A percentile compares a stretch with the other conserved stretches of the same genome.
Evolutionary conservation across 1,140 invertebrate species (phyloP).

Genomic region (Drosophila dunni): DNA sequence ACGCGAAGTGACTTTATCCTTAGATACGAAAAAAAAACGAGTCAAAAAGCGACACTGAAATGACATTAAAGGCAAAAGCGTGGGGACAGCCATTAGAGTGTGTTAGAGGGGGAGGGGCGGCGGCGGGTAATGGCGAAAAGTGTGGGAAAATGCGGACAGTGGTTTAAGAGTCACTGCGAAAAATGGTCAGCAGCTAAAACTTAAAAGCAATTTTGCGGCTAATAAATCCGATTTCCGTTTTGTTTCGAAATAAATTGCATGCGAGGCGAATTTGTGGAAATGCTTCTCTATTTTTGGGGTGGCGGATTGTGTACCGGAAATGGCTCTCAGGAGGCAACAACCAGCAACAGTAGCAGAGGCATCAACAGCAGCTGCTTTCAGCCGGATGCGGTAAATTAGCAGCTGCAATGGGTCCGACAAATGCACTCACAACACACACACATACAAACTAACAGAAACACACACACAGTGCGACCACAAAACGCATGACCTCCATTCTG

Average conservation of each 20-base stretch:
- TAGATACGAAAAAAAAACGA: slow-evolving; percentile 39
- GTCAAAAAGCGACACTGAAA: slow-evolving; percentile 50
- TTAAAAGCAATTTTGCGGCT: slow-evolving; percentile 84
- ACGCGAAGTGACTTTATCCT: slow-evolving; percentile 25
- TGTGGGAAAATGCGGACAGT: not conserved
- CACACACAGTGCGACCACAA: slow-evolving; percentile 20
- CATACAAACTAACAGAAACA: slow-evolving; percentile 11
- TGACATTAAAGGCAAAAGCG: slow-evolving; percentile 40
- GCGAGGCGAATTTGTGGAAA: slow-evolving; percentile 28
- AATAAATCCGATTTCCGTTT: slow-evolving; percentile 84
- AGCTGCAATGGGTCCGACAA: slow-evolving; percentile 52
- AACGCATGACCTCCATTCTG: slow-evolving; percentile 40
- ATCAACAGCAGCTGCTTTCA: slow-evolving; percentile 46
- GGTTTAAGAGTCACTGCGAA: slow-evolving; percentile 63
- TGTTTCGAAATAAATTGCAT: slow-evolving; percentile 80
- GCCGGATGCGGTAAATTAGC: slow-evolving; percentile 75
- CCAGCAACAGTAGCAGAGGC: slow-evolving; percentile 24
- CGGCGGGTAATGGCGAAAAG: too few species aligned
- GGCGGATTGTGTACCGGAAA: slow-evolving; percentile 49
- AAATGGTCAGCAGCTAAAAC: slow-evolving; percentile 45
- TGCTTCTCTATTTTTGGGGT: not conserved
- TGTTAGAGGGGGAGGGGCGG: not conserved
- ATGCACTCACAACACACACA: slow-evolving; percentile 10
- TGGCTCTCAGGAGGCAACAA: slow-evolving; percentile 55
- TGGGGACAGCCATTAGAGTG: not conserved